Conservation (phyloP, 2,888 invertebrate genomes). For the Cosmia trapezina region DNA sequence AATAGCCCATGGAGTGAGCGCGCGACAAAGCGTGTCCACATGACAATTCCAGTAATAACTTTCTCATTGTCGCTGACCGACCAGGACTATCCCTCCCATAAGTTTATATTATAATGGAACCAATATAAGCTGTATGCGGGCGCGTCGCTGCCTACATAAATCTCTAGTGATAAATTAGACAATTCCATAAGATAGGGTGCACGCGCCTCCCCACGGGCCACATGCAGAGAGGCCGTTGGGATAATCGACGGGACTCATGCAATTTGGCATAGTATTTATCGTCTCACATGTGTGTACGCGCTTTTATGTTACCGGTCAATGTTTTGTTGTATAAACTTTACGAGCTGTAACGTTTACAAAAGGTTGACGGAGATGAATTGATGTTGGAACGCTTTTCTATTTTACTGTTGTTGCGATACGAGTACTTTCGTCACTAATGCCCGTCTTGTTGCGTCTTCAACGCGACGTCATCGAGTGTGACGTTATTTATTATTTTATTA, state of each 20-base stretch:
- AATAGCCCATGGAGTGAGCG: constrained; percentile 53
- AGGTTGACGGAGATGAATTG: constrained; percentile 60
- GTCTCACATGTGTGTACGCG: constrained; percentile 59
- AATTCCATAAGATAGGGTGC: constrained; percentile 83
- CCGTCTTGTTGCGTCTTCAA: constrained; percentile 46
- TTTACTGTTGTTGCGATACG: constrained; percentile 54
- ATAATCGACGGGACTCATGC: constrained; percentile 76
- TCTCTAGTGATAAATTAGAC: constrained; percentile 84
- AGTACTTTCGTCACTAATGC: constrained; percentile 51
- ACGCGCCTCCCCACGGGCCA: constrained; percentile 70
- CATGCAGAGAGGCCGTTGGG: constrained; percentile 73
- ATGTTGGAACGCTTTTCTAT: constrained; percentile 56
- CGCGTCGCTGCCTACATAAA: constrained; percentile 81
- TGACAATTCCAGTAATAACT: constrained; percentile 75
- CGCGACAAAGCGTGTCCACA: constrained; percentile 71
- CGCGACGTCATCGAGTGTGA: constrained; percentile 43
- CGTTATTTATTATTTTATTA: constrained; percentile 41
- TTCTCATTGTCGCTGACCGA: constrained; percentile 66
- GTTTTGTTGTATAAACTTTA: constrained; percentile 68
- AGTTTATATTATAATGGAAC: constrained; percentile 66
- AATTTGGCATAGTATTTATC: constrained; percentile 75
- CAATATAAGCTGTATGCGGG: constrained; percentile 76
- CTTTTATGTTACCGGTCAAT: constrained; percentile 68
- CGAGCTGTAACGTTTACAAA: constrained; percentile 67
- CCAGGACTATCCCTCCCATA: constrained; percentile 64